Conservation (phyloP, 1,140 invertebrate genomes). For the Brachionus koreanus region DNA sequence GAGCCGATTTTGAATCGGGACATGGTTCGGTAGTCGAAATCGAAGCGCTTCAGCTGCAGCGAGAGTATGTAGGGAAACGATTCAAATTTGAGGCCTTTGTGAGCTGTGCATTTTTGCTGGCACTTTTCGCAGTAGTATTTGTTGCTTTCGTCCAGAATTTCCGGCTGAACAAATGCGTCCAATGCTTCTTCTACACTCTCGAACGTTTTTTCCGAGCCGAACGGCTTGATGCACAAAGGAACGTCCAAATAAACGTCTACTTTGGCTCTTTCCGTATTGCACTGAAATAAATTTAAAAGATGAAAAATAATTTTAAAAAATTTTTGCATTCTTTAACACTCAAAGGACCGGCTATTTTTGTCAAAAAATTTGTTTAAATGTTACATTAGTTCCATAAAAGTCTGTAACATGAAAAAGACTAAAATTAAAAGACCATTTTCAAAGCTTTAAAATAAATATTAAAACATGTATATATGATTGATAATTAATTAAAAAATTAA, state of each 20-base stretch:
- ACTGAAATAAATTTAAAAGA: slow-evolving; percentile 61
- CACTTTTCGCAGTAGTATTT: slow-evolving; percentile 97
- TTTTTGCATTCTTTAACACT: no score
- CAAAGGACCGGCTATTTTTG: no score
- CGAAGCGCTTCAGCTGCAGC: slow-evolving; percentile 95
- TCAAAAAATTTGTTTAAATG: no score
- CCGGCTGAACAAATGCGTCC: slow-evolving; percentile 90
- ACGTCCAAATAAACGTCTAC: slow-evolving; percentile 83
- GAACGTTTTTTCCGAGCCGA: slow-evolving; percentile 73
- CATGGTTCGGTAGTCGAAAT: slow-evolving; percentile 92
- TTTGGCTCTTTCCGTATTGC: slow-evolving; percentile 75
- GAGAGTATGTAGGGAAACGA: slow-evolving; percentile 95
- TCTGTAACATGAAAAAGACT: no score
- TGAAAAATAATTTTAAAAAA: no score
- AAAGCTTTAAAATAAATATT: no score
- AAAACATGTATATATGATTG: no score
- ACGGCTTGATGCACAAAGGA: slow-evolving; percentile 77
- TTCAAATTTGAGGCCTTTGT: slow-evolving; percentile 95
- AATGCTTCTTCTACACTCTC: slow-evolving; percentile 73
- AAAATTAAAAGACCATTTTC: no score
- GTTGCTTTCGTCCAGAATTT: slow-evolving; percentile 97
- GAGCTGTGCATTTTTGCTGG: slow-evolving; percentile 84
- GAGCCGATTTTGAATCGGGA: slow-evolving; percentile 99
- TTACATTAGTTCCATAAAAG: no score
- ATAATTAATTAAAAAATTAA: no score